Conservation (phyloP, 2,113 vertebrate genomes). For the Rhinoptilus africanus region DNA sequence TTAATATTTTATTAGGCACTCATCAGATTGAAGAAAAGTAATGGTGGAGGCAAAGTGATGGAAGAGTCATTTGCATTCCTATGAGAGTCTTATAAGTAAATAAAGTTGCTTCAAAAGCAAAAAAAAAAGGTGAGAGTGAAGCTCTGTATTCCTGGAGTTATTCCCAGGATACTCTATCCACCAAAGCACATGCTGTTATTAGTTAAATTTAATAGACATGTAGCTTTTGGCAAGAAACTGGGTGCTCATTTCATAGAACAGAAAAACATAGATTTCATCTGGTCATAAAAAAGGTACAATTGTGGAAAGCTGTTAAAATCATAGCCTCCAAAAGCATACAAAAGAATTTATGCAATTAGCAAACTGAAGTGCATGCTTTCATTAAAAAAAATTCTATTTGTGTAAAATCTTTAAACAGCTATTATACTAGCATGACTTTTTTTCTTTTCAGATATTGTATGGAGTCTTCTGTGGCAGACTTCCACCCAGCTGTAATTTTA, state of each 20-base stretch:
- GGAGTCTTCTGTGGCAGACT: not conserved
- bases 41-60: not conserved
- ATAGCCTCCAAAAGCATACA: not conserved
- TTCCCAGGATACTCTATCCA: not conserved
- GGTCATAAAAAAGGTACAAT: not conserved
- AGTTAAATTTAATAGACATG: not conserved
- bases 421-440: not conserved
- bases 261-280: not conserved
- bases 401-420: not conserved
- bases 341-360: not conserved
- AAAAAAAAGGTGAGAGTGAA: not conserved
- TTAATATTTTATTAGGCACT: not conserved
- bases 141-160: not conserved
- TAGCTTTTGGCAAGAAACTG: not conserved
- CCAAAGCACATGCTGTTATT: not conserved
- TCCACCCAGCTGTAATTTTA: not conserved
- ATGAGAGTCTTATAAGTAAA: constrained; percentile 36
- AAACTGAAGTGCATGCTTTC: not conserved
- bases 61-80: not conserved
- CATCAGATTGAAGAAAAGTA: not conserved
- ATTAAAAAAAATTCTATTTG: not conserved
- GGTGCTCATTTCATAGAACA: not conserved
- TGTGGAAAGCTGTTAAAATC: constrained; percentile 1
- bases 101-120: not conserved
- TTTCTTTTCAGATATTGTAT: not conserved